Evolutionary conservation across 1,140 invertebrate species (phyloP), one percentile per base, ranked within the genome.

Genomic region (Drosophila sucinea): DNA sequence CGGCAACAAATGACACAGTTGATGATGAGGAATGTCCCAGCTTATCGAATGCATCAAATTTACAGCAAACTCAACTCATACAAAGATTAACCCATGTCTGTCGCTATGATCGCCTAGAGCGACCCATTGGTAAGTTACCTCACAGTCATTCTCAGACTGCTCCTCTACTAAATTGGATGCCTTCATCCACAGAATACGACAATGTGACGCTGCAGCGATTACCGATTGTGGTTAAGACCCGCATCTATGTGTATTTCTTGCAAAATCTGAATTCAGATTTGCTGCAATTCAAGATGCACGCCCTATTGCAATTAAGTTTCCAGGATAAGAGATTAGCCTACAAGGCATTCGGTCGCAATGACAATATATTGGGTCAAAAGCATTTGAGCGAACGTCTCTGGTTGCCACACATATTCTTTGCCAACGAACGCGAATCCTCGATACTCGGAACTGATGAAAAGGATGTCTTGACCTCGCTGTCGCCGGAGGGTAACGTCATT

Each of bases 211-310:
- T 25, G 2, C 70, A 87, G 47, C 85, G 80, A 3, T 29, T 86
- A 1, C 95, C 95, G 2, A 93, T 95, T 8, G 93, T 93, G 60
- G 94, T 96, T 0, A 94, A 93, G 63, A 94, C 94, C 29, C 94
- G 94, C 77, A 95, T 95, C 57, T 96, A 96, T 70, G 94, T 96
- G 40, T 96, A 96, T 82, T 95, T 95, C 66, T 94, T 96, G 71
- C 96, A 95, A 80, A 95, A 95, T 6, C 95, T 96, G 41, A 96
- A 96, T 91, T 95, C 95, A 0, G 96, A 96, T 90, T 95, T 95
- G 91, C 92, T 96, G 95, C 95, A 97, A 93, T 97, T 97, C 87
- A 96, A 96, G 86, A 94, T 96, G n/a, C 96, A 97, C 77, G 95
- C 96, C 77, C 93, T 97, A 75, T 92, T 97, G 2, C 95, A 96